Percentiles rank a stretch among this genome's conserved stretches.
Conservation (phyloP, 2,888 invertebrate genomes). For the Leptopilina syphax region DNA sequence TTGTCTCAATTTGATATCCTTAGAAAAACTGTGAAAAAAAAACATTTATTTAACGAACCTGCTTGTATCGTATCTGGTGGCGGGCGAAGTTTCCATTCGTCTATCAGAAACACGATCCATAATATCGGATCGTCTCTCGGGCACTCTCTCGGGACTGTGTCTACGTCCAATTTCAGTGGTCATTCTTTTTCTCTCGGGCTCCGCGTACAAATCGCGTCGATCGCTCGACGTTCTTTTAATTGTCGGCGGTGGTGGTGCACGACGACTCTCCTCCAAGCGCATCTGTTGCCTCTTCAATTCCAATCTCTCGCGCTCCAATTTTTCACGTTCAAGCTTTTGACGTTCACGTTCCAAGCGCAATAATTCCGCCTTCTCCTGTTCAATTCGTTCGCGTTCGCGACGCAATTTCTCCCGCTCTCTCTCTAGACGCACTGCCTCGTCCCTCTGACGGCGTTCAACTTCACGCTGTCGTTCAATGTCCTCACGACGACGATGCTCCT, state of each 20-base stretch:
- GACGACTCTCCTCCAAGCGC: slow-evolving; percentile 72
- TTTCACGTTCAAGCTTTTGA: slow-evolving; percentile 86
- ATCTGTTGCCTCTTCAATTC: slow-evolving; percentile 90
- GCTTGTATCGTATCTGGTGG: slow-evolving; percentile 71
- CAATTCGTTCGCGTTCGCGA: slow-evolving; percentile 91
- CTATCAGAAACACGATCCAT: slow-evolving; percentile 72
- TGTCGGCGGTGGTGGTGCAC: slow-evolving; percentile 65
- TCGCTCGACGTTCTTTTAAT: slow-evolving; percentile 72
- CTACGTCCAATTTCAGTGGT: slow-evolving; percentile 69
- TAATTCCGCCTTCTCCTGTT: slow-evolving; percentile 91
- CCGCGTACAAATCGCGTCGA: slow-evolving; percentile 71
- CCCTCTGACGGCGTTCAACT: slow-evolving; percentile 88
- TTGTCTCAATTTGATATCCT: no score
- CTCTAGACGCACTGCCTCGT: slow-evolving; percentile 89
- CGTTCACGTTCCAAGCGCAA: slow-evolving; percentile 90
- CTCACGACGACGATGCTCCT: slow-evolving; percentile 88
- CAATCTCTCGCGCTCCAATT: slow-evolving; percentile 87
- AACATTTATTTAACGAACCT: slow-evolving; percentile 56
- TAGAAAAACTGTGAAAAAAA: no score
- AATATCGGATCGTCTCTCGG: slow-evolving; percentile 71
- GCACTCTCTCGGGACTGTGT: slow-evolving; percentile 70
- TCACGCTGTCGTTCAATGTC: slow-evolving; percentile 88
- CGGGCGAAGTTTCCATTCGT: slow-evolving; percentile 69
- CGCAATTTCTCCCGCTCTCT: slow-evolving; percentile 89
- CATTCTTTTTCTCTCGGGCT: slow-evolving; percentile 73